Evolutionary conservation across 1,140 invertebrate species (phyloP).

Genomic region (Ceratosolen fusciceps): DNA sequence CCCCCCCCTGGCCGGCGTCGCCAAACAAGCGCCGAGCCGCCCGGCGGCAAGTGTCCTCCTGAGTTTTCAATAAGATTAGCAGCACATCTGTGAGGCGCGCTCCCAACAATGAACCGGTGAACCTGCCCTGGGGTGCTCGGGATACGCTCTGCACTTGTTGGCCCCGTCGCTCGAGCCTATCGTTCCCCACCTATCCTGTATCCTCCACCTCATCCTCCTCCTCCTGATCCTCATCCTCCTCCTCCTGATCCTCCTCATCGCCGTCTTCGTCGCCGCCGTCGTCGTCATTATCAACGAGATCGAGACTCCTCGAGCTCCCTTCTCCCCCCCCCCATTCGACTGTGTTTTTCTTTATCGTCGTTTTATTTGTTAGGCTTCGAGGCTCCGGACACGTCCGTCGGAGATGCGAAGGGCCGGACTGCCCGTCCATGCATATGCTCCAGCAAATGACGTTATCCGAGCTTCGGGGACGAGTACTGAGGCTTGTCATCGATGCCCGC

Average conservation of each 20-base stretch:
- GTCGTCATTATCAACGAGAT: no score
- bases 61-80: constrained; percentile 73
- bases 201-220: not conserved
- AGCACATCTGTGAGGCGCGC: constrained; percentile 70
- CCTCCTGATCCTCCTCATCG: no score
- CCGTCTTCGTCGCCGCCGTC: no score
- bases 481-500: no score
- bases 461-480: no score
- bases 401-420: no score
- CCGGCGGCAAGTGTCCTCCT: constrained; percentile 66
- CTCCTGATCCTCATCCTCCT: no score
- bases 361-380: no score
- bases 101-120: constrained; percentile 67
- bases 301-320: no score
- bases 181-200: not conserved
- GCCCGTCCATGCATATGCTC: not conserved
- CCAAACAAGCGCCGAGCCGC: not conserved
- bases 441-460: not conserved
- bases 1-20: not conserved
- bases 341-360: no score
- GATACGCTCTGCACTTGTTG: constrained; percentile 14
- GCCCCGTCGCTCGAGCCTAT: not conserved
- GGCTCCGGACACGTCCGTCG: no score
- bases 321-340: no score
- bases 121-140: constrained; percentile 62